Evolutionary conservation across 1,140 invertebrate species (phyloP).

Genomic region (Caenorhabditis briggsae): DNA sequence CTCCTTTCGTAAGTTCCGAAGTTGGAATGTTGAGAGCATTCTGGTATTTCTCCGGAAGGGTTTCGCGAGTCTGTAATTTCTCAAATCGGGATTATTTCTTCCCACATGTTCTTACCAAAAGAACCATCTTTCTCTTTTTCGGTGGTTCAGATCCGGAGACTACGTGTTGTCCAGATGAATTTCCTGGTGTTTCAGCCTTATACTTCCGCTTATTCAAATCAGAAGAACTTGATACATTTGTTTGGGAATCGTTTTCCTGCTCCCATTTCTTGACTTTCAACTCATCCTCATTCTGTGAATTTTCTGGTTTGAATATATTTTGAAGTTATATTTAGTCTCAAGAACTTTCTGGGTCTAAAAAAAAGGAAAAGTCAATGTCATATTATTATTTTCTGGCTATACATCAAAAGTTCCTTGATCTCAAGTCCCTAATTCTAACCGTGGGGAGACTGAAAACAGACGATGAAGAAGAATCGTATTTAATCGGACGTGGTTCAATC

Average conservation of each 20-base stretch:
- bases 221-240: no score
- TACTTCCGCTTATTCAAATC: slow-evolving; percentile 9
- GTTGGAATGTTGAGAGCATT: slow-evolving; percentile 19
- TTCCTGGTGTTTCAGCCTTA: not conserved
- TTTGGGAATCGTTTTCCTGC: slow-evolving; percentile 21
- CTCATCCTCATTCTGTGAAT: slow-evolving; percentile 32
- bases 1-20: not conserved
- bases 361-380: no score
- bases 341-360: no score
- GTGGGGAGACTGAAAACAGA: slow-evolving; percentile 18
- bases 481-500: not conserved
- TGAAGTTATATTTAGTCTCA: no score
- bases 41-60: slow-evolving; percentile 10
- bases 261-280: slow-evolving; percentile 36
- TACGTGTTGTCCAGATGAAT: not conserved
- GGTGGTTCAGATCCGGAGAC: not conserved
- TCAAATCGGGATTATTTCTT: no score
- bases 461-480: not conserved
- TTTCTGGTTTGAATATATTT: not conserved
- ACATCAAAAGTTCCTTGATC: no score
- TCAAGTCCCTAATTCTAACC: not conserved
- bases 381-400: no score
- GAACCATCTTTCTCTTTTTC: slow-evolving; percentile 5
- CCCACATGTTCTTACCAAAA: not conserved
- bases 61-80: slow-evolving; percentile 13